Conservation (phyloP, 2,113 vertebrate genomes). For the Agapornis roseicollis region DNA sequence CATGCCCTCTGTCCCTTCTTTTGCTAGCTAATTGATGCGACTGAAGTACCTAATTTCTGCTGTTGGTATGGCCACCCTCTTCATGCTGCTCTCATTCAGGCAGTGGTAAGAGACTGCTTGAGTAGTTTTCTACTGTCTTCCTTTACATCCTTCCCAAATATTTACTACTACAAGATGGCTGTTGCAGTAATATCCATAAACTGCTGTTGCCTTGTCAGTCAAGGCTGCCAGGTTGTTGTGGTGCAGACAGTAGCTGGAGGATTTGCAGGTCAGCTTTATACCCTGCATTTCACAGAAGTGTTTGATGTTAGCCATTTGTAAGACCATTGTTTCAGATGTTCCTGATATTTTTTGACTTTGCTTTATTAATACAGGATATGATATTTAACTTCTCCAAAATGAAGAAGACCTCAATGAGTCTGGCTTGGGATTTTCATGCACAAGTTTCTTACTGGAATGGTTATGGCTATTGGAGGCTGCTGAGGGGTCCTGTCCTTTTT, state of each 20-base stretch:
- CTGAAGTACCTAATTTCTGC: not conserved
- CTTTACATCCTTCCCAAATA: not conserved
- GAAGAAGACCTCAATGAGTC: not conserved
- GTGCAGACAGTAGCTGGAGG: not conserved
- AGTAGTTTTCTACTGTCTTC: not conserved
- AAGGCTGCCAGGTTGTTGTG: not conserved
- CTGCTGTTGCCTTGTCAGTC: fast-evolving
- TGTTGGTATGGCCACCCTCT: not conserved
- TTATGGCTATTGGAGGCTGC: not conserved
- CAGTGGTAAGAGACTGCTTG: not conserved
- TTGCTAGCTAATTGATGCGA: not conserved
- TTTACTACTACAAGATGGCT: not conserved
- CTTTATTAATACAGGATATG: not conserved
- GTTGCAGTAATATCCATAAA: not conserved
- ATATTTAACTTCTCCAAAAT: not conserved
- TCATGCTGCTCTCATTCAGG: not conserved
- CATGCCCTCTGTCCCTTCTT: not conserved
- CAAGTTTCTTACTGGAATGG: not conserved
- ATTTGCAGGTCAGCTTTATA: not conserved
- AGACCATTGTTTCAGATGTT: not conserved
- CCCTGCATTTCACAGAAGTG: not conserved
- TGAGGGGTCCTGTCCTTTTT: not conserved
- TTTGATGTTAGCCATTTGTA: not conserved
- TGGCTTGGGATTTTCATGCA: not conserved
- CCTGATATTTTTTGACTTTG: not conserved